These are phyloP conservation scores for Formicarius rufipectus DNA, from an alignment of 2,113 vertebrate genomes.

Conservation along the genomic window DNA sequence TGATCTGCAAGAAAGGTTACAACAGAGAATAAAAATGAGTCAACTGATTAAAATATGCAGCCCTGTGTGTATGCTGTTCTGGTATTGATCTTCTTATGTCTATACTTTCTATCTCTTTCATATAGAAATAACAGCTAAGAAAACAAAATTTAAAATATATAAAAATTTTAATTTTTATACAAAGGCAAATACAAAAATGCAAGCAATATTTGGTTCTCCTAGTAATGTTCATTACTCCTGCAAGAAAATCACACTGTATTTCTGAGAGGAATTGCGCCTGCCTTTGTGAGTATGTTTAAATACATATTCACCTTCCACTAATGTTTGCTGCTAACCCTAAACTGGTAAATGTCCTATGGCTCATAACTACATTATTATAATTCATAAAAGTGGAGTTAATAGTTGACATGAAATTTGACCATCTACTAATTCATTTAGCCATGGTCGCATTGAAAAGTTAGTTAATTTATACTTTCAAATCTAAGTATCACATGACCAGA, in stretches of 20 bases:
- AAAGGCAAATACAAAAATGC: neutral
- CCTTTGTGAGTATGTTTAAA: neutral
- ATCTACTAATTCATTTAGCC: neutral
- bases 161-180: too few relatives aligned
- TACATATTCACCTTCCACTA: neutral
- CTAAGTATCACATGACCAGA: neutral
- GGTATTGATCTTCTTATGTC: neutral
- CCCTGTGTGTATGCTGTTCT: neutral
- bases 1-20: neutral
- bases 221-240: neutral
- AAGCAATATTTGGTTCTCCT: neutral
- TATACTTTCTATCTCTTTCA: neutral
- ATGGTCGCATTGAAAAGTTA: neutral
- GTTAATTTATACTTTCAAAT: neutral
- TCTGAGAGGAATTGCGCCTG: neutral
- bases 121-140: neutral
- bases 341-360: neutral
- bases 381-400: neutral
- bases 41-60: neutral
- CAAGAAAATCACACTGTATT: neutral
- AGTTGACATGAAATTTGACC: neutral
- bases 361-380: neutral
- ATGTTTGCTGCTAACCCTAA: neutral
- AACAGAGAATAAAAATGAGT: neutral
- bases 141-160: neutral